A percentile compares a stretch with the other conserved stretches of the same genome.
Conservation (phyloP, 2,797 vertebrate species). For the Sebastes umbrosus region DNA sequence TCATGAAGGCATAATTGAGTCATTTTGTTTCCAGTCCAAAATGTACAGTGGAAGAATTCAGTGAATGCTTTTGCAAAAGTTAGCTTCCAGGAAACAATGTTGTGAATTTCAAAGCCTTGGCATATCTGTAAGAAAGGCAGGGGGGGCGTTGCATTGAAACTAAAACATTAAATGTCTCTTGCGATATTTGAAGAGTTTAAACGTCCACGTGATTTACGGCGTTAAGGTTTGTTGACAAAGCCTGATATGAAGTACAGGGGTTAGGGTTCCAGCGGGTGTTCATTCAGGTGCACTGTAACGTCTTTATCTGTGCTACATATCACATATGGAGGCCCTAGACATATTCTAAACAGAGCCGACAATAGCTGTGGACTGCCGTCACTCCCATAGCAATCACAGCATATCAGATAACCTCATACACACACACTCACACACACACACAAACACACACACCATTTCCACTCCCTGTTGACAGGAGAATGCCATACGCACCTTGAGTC, state of each 20-base stretch:
- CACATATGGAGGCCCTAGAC: not conserved
- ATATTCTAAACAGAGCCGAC: not conserved
- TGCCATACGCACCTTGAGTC: conserved; percentile 19
- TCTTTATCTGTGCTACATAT: conserved; percentile 15
- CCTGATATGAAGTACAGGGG: not conserved
- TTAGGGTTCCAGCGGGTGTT: not conserved
- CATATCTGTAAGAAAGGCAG: not conserved
- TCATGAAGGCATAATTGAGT: not conserved
- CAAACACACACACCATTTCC: not conserved
- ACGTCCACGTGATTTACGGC: not conserved
- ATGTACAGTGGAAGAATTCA: not conserved
- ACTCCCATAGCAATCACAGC: conserved; percentile 18
- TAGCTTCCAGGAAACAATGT: not conserved
- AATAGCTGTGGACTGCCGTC: not conserved
- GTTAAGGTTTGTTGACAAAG: not conserved
- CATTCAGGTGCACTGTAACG: not conserved
- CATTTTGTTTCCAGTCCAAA: not conserved
- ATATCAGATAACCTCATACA: conserved; percentile 46
- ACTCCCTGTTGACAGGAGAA: conserved; percentile 13
- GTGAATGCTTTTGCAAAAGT: not conserved
- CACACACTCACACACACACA: not conserved
- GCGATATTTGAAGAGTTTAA: not conserved
- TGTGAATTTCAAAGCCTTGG: not conserved
- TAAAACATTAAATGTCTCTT: not conserved
- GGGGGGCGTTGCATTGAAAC: not conserved